These are phyloP conservation scores for Spea multiplicata DNA, from an alignment of 2,113 vertebrate species.

Conservation along the genomic window DNA sequence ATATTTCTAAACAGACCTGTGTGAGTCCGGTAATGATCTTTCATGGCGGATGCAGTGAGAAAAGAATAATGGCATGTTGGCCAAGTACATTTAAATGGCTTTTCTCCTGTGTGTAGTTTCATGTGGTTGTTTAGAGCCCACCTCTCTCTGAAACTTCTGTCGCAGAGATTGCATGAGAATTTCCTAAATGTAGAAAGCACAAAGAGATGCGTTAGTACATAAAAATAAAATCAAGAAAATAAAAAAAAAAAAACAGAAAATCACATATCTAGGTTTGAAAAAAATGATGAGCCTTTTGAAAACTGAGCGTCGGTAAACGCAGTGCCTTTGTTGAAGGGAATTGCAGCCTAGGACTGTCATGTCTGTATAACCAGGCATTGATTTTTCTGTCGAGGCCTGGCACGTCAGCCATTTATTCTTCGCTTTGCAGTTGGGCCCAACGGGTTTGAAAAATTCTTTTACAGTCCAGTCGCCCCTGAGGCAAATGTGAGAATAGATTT, in stretches of 20 bases:
- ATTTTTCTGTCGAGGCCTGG: conserved; percentile 98
- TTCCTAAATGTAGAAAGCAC: conserved; percentile 73
- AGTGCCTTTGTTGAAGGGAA: conserved; percentile 61
- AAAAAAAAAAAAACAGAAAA: conserved; percentile 51
- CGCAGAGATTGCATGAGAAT: conserved; percentile 91
- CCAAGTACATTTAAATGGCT: conserved; percentile 94
- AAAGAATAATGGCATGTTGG: conserved; percentile 95
- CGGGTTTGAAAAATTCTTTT: conserved; percentile 99
- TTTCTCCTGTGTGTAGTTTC: conserved; percentile 96
- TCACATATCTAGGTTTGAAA: conserved; percentile 1
- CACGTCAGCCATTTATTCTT: conserved; percentile 99
- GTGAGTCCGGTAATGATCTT: conserved; percentile 96
- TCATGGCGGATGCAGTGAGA: conserved; percentile 95
- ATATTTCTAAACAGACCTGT: conserved; percentile 74
- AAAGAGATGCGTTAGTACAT: conserved; percentile 59
- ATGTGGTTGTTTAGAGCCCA: conserved; percentile 98
- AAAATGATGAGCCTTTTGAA: conserved; percentile 7
- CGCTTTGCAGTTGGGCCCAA: conserved; percentile 96
- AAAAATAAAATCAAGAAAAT: conserved; percentile 49
- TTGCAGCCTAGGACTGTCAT: conserved; percentile 82
- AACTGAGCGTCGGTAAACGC: conserved; percentile 55
- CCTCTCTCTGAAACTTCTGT: conserved; percentile 94
- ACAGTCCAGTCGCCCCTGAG: conserved; percentile 96
- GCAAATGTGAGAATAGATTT: conserved; percentile 99
- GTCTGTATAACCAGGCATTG: conserved; percentile 99